Percentiles rank a stretch among this genome's conserved stretches.
Conservation (phyloP, 1,140 invertebrate genomes). For the Paracyclopina nana region DNA sequence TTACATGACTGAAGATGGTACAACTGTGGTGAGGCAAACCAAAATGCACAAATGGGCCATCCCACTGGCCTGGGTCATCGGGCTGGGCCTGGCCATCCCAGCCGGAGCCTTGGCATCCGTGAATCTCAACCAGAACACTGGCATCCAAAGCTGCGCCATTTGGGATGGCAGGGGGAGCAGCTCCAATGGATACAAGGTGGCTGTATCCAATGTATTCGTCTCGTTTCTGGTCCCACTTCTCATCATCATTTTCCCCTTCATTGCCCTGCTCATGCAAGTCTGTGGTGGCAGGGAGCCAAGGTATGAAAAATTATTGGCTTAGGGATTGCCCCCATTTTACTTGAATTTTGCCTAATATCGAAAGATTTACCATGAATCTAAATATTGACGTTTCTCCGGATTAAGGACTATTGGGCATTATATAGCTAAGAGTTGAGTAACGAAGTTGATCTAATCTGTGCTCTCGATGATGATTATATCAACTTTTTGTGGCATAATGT, state of each 20-base stretch:
- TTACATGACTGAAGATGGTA: conserved; percentile 2
- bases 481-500: no score
- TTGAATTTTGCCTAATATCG: no score
- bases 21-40: not conserved
- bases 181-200: not conserved
- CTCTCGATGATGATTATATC: no score
- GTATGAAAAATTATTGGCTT: no score
- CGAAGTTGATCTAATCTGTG: no score
- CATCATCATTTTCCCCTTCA: conserved; percentile 9
- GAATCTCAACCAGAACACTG: not conserved
- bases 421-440: no score
- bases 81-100: conserved; percentile 12
- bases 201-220: not conserved
- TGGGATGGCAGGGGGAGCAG: not conserved
- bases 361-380: no score
- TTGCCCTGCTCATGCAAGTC: conserved; percentile 14
- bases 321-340: no score
- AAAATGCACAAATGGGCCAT: conserved; percentile 17
- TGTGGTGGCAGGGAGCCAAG: conserved; percentile 5
- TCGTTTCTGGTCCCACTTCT: not conserved
- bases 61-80: conserved; percentile 9
- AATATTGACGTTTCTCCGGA: no score
- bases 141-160: not conserved
- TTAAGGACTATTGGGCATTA: no score
- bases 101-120: conserved; percentile 9